Evolutionary conservation across 1,140 invertebrate species (phyloP), one percentile per base, ranked within the genome.

Genomic region (Heliothis virescens): DNA sequence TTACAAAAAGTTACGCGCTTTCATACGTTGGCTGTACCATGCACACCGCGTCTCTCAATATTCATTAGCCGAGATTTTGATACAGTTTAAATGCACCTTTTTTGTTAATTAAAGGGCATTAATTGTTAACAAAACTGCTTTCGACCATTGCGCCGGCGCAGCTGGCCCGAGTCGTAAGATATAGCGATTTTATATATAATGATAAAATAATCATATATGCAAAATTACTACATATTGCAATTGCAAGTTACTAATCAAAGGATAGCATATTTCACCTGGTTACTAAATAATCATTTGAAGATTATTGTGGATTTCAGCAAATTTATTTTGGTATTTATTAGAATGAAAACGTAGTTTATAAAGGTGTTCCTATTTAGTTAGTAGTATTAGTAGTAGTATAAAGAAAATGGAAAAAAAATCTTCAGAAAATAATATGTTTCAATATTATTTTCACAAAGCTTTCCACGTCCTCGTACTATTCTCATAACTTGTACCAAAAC

Each of bases 121-220:
- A 91, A 90, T 88, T 90, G 85, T 88, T 76, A 87, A 89, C 88
- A 88, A 90, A 92, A 89, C 83, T 67, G 82, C 86, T 88, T 90
- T 91, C 85, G 84, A 85, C 79, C 74, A 84, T 85, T 87, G 82
- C 63, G 83, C 57, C 55, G 73, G 76, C 72, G 48, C 2, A 59
- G 15, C 12, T 72, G 83, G 67, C 52, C 16, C 65, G 75, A 85
- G 57, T 53, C 29, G 84, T 16, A 59, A 78, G 83, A 13, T 21
- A 1, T 13, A 29, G 72, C 72, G 57, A 11, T 69, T 69, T 69
- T n/a, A 52, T 63, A 1, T 47, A n/a, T 26, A 62, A 3, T 21
- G 5, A 18, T 9, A 57, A 9, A 16, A 57, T 9, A 57, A 1
- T 9, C 7, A 0, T 57, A 1, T 3, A 10, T 18, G n/a, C 5